A percentile compares a stretch with the other conserved stretches of the same genome.
These are phyloP conservation scores for Lophochroa leadbeateri DNA, from an alignment of 2,113 vertebrate species.

Conservation along the genomic window DNA sequence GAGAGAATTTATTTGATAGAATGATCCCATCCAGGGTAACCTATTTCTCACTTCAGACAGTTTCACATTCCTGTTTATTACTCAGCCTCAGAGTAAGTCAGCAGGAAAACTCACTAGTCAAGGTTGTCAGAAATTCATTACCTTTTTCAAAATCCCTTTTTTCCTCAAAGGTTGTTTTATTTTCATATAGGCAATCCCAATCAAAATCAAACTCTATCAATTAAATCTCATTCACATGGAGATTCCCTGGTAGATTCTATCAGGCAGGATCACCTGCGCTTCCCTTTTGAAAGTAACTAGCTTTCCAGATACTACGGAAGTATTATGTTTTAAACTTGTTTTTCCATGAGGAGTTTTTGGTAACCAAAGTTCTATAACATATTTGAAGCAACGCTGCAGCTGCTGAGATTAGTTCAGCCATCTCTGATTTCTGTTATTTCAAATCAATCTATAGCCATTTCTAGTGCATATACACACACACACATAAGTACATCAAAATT, in stretches of 20 bases:
- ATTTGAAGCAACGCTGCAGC: neutral
- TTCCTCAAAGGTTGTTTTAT: neutral
- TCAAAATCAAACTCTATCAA: neutral
- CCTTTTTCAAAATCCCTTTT: neutral
- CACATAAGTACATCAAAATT: neutral
- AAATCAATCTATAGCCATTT: neutral
- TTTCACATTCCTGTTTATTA: neutral
- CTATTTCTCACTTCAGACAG: neutral
- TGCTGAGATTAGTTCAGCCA: neutral
- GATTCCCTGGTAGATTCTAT: neutral
- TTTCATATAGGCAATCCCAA: neutral
- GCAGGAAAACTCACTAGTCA: neutral
- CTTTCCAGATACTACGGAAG: neutral
- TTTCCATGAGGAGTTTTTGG: accelerated
- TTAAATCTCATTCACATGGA: neutral
- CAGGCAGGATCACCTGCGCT: neutral
- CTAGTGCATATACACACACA: neutral
- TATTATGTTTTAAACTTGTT: neutral
- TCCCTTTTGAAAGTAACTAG: neutral
- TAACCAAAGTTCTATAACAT: neutral
- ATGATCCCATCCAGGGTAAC: neutral
- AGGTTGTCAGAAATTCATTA: neutral
- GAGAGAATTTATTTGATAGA: neutral
- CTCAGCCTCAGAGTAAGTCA: neutral
- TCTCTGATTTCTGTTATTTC: neutral